phyloP scores from a whole-genome alignment of 1,140 invertebrate genomes.

The Battus philenor region DNA sequence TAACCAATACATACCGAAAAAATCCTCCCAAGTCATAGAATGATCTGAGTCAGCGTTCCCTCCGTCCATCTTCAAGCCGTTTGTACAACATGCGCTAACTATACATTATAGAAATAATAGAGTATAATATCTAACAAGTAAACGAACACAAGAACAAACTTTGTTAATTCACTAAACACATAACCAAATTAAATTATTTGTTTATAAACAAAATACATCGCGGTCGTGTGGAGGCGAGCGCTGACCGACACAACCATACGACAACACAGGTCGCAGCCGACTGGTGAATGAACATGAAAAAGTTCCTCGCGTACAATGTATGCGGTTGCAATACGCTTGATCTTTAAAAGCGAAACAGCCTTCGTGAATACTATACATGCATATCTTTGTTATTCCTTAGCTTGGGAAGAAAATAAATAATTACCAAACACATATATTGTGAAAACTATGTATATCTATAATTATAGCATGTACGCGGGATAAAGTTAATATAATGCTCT shows the following conservation, averaged over 20 bases:
- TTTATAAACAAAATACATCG: slow-evolving; percentile 65
- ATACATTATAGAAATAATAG: slow-evolving; percentile 24
- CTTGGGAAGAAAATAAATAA: too few relatives aligned
- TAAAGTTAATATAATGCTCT: too few relatives aligned
- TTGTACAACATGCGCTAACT: slow-evolving; percentile 27
- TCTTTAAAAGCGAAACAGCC: too few relatives aligned
- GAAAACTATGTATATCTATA: too few relatives aligned
- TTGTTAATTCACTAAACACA: slow-evolving; percentile 46
- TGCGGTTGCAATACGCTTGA: too few relatives aligned
- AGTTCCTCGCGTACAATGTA: slow-evolving; percentile 20
- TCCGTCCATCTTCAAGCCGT: slow-evolving; percentile 64
- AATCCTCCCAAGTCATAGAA: slow-evolving; percentile 76
- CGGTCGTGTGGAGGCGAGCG: slow-evolving; percentile 20
- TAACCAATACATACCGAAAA: slow-evolving; percentile 73
- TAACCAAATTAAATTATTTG: slow-evolving; percentile 40
- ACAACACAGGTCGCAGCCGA: slow-evolving; percentile 27
- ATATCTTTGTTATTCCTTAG: too few relatives aligned
- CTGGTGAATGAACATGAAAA: slow-evolving; percentile 50
- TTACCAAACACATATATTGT: too few relatives aligned
- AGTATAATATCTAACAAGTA: slow-evolving; percentile 25
- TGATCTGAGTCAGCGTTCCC: slow-evolving; percentile 72
- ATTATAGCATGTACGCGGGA: too few relatives aligned
- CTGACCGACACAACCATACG: slow-evolving; percentile 24
- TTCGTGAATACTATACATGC: too few relatives aligned
- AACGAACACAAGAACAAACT: slow-evolving; percentile 33